These are phyloP conservation scores for Amniataba percoides DNA, from an alignment of 2,797 vertebrate species.

Conservation along the genomic window DNA sequence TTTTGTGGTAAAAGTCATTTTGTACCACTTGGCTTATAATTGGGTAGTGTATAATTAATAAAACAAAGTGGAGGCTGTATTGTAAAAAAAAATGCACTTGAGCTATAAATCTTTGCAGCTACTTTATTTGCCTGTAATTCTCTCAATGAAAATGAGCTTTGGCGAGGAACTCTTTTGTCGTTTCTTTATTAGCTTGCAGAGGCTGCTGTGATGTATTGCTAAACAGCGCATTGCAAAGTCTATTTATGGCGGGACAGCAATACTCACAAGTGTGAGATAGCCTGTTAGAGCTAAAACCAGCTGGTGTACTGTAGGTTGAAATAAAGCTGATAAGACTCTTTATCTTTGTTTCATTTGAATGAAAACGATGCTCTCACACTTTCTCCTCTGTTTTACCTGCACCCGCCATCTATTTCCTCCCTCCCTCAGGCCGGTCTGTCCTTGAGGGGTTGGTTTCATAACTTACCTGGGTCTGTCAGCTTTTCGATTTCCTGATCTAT, in stretches of 20 bases:
- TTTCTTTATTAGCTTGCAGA: conserved; percentile 1
- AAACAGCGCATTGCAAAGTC: neutral
- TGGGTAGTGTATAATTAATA: conserved; percentile 14
- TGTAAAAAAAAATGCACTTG: conserved; percentile 9
- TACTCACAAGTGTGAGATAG: neutral
- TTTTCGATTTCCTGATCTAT: conserved; percentile 11
- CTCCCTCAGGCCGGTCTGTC: neutral
- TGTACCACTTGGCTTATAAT: conserved; percentile 30
- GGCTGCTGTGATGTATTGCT: neutral
- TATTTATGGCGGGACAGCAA: neutral
- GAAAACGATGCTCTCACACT: neutral
- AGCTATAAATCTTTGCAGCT: conserved; percentile 25
- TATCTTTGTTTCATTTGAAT: neutral
- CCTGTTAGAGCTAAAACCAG: neutral
- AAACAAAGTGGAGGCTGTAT: conserved; percentile 5
- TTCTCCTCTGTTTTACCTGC: neutral
- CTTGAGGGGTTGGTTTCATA: conserved; percentile 12
- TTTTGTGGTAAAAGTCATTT: conserved; percentile 23
- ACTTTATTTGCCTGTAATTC: conserved; percentile 24
- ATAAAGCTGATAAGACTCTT: neutral
- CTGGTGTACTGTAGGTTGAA: neutral
- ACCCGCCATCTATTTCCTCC: neutral
- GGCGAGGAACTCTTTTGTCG: neutral
- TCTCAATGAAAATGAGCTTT: conserved; percentile 17
- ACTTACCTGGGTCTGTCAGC: conserved; percentile 5